Evolutionary conservation across 2,797 vertebrate species (phyloP).

Genomic region (Gouania willdenowi): DNA sequence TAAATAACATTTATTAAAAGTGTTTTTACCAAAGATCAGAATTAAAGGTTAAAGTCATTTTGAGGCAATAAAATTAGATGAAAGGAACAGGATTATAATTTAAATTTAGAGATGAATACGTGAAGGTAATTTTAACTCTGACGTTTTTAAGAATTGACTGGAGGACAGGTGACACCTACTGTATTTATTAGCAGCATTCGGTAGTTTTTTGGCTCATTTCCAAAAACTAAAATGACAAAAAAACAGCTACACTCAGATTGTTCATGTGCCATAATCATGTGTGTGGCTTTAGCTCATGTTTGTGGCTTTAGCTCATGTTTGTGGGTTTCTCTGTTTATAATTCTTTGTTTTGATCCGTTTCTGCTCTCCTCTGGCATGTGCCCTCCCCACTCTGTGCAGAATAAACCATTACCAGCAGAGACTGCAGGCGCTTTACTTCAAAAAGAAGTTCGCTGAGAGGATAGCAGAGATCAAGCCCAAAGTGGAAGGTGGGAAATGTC

Average conservation of each 20-base stretch:
- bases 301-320: slow-evolving; percentile 38
- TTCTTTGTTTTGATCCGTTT: slow-evolving; percentile 36
- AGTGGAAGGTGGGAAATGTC: slow-evolving; percentile 83
- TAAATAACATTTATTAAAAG: too few relatives aligned
- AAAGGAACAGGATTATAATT: too few relatives aligned
- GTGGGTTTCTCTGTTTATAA: slow-evolving; percentile 42
- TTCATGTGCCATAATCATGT: slow-evolving; percentile 7
- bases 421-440: slow-evolving; percentile 93
- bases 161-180: slow-evolving; percentile 33
- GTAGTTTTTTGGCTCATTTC: slow-evolving; percentile 25
- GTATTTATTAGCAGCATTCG: slow-evolving; percentile 34
- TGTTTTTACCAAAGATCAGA: too few relatives aligned
- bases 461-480: slow-evolving; percentile 96
- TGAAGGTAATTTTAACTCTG: too few relatives aligned
- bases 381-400: slow-evolving; percentile 67
- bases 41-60: too few relatives aligned
- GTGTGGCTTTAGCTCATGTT: slow-evolving; percentile 20
- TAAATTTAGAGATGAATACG: too few relatives aligned
- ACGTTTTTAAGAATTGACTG: slow-evolving; percentile 4
- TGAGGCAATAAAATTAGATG: too few relatives aligned
- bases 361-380: slow-evolving; percentile 12
- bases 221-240: slow-evolving; percentile 36
- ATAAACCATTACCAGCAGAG: slow-evolving; percentile 98
- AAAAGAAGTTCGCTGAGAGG: slow-evolving; percentile 98
- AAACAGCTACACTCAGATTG: slow-evolving; percentile 32